These are phyloP conservation scores for Aphodius granarius DNA, from an alignment of 2,888 invertebrate species.

Conservation along the genomic window DNA sequence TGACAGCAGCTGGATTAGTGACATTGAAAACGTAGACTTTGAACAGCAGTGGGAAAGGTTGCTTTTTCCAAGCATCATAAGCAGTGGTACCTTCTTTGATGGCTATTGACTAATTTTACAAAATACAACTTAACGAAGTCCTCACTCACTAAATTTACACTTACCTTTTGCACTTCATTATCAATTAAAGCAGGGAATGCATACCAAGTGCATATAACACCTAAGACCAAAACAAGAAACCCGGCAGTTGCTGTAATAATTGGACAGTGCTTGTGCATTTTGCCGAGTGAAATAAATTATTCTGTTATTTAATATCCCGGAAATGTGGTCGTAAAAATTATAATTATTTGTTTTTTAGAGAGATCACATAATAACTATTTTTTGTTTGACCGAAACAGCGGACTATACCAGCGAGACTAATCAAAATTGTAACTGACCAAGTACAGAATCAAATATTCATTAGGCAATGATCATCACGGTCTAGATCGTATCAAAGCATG, in stretches of 20 bases:
- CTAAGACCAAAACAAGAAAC: conserved; percentile 49
- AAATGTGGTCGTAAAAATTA: neutral
- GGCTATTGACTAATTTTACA: conserved; percentile 38
- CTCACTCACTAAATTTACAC: conserved; percentile 26
- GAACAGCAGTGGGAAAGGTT: conserved; percentile 61
- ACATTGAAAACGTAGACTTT: conserved; percentile 63
- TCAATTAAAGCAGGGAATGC: conserved; percentile 57
- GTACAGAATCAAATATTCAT: neutral
- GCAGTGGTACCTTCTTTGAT: conserved; percentile 60
- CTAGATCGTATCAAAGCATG: neutral
- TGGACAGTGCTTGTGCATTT: conserved; percentile 38
- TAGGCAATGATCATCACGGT: neutral
- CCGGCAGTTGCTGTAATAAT: conserved; percentile 41
- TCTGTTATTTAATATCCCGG: neutral
- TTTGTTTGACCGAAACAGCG: neutral
- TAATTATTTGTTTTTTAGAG: neutral
- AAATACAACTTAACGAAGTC: neutral
- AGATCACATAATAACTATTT: neutral
- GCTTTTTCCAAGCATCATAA: conserved; percentile 62
- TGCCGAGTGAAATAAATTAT: neutral
- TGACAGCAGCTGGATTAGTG: conserved; percentile 61
- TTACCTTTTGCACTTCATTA: conserved; percentile 57
- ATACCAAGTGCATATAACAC: conserved; percentile 56
- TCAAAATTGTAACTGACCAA: neutral
- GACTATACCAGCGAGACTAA: neutral